phyloP scores from a whole-genome alignment of 2,797 vertebrate genomes.

The Rhyacichthys aspro region DNA sequence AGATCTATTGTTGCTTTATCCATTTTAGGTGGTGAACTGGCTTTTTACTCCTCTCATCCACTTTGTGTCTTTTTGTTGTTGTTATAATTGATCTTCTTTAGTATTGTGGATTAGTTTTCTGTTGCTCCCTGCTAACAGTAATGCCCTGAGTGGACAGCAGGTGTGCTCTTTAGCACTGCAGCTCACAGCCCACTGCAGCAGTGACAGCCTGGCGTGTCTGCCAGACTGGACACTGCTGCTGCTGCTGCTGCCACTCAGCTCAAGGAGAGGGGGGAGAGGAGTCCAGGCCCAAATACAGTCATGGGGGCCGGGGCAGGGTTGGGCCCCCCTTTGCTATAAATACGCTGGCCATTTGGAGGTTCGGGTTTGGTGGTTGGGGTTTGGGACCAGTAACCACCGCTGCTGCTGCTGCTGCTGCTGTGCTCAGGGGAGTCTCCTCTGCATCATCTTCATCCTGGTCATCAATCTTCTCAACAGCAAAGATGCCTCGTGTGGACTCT shows the following conservation, averaged over 20 bases:
- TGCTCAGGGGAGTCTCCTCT: constrained; percentile 67
- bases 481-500: constrained; percentile 92
- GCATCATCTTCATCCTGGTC: constrained; percentile 52
- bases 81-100: neutral
- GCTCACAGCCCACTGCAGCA: constrained; percentile 66
- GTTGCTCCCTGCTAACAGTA: constrained; percentile 20
- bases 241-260: constrained; percentile 75
- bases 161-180: constrained; percentile 76
- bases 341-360: constrained; percentile 76
- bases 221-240: constrained; percentile 61
- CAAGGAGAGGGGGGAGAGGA: constrained; percentile 49
- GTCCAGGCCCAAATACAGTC: constrained; percentile 87
- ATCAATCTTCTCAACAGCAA: constrained; percentile 43
- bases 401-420: constrained; percentile 60
- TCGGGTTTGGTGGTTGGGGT: constrained; percentile 85
- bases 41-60: too few relatives aligned
- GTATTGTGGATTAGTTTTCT: neutral
- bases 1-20: neutral
- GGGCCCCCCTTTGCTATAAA: constrained; percentile 82
- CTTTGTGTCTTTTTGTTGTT: neutral
- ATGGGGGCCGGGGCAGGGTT: constrained; percentile 77
- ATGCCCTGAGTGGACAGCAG: constrained; percentile 68
- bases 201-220: constrained; percentile 56
- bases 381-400: constrained; percentile 63
- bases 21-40: neutral